Conservation (phyloP, 2,888 invertebrate genomes). For the Petrophora chlorosata region DNA sequence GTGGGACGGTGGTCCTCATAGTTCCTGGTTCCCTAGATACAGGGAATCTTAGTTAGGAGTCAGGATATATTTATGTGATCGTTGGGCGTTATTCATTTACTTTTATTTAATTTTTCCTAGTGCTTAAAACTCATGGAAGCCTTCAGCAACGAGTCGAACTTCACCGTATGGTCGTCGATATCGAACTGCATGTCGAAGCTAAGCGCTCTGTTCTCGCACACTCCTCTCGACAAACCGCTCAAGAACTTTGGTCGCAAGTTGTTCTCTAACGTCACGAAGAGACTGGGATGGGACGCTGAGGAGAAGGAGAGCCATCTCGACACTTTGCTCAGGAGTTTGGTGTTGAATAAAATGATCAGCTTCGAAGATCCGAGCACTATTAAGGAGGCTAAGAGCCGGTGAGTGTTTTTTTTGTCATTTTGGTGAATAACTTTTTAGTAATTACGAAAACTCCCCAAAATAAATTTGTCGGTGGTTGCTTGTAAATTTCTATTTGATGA, state of each 20-base stretch:
- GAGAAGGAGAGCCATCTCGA: slow-evolving; percentile 93
- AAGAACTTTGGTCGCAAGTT: slow-evolving; percentile 90
- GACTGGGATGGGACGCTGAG: slow-evolving; percentile 93
- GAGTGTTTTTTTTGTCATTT: slow-evolving; percentile 40
- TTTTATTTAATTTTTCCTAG: slow-evolving; percentile 41
- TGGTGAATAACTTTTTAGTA: too few relatives aligned
- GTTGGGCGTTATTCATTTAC: too few relatives aligned
- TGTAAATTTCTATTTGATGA: too few relatives aligned
- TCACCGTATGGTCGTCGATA: slow-evolving; percentile 96
- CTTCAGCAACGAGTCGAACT: slow-evolving; percentile 93
- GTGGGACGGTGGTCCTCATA: too few relatives aligned
- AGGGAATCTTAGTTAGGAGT: too few relatives aligned
- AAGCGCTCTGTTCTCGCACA: slow-evolving; percentile 90
- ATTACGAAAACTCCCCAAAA: too few relatives aligned
- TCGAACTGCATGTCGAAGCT: slow-evolving; percentile 91
- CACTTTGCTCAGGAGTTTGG: slow-evolving; percentile 92
- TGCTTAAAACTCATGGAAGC: slow-evolving; percentile 92
- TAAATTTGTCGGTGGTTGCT: too few relatives aligned
- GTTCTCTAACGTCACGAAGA: slow-evolving; percentile 87
- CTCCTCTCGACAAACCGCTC: slow-evolving; percentile 88
- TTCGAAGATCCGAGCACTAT: slow-evolving; percentile 91
- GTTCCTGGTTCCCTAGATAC: too few relatives aligned
- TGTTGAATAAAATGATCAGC: slow-evolving; percentile 91
- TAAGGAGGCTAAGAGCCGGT: slow-evolving; percentile 89
- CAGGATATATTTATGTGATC: too few relatives aligned